These are phyloP conservation scores for Crambe crambe DNA, from an alignment of 37 sponge, comb jelly and placozoan genomes.

Conservation along the genomic window DNA sequence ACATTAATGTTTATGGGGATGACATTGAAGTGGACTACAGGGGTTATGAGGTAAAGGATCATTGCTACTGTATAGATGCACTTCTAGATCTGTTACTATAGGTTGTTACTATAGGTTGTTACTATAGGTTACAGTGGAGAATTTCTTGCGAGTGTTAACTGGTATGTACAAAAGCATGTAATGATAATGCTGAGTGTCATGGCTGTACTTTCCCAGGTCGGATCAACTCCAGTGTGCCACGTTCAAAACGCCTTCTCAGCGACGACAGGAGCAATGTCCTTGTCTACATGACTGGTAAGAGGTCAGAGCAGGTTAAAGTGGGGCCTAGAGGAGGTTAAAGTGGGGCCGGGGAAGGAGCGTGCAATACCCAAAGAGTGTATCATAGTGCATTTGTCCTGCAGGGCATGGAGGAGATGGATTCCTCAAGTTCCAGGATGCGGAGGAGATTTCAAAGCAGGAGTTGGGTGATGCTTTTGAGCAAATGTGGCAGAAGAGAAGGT, in stretches of 20 bases:
- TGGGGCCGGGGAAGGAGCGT: neutral
- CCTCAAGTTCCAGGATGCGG: conserved; percentile 93
- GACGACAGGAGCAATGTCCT: conserved; percentile 96
- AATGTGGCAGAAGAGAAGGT: conserved; percentile 96
- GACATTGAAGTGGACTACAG: conserved; percentile 97
- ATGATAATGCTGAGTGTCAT: neutral
- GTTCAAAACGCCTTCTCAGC: conserved; percentile 88
- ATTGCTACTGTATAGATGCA: neutral
- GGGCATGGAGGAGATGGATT: conserved; percentile 97
- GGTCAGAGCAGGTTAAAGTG: no score
- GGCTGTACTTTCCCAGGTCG: conserved; percentile 39
- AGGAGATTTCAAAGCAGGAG: conserved; percentile 91
- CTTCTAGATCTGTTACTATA: no score
- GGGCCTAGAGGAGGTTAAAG: no score
- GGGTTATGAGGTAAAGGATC: conserved; percentile 84
- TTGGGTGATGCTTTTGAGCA: conserved; percentile 93
- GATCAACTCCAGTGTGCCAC: conserved; percentile 75
- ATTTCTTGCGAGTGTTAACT: conserved; percentile 90
- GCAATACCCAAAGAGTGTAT: neutral
- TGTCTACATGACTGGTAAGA: conserved; percentile 92
- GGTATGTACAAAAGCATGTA: conserved; percentile 38
- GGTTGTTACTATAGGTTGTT: no score
- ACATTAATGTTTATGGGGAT: conserved; percentile 93
- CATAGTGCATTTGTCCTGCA: neutral
- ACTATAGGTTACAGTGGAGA: conserved; percentile 84